Conservation (phyloP, 2,888 invertebrate genomes). For the Gortyna flavago region DNA sequence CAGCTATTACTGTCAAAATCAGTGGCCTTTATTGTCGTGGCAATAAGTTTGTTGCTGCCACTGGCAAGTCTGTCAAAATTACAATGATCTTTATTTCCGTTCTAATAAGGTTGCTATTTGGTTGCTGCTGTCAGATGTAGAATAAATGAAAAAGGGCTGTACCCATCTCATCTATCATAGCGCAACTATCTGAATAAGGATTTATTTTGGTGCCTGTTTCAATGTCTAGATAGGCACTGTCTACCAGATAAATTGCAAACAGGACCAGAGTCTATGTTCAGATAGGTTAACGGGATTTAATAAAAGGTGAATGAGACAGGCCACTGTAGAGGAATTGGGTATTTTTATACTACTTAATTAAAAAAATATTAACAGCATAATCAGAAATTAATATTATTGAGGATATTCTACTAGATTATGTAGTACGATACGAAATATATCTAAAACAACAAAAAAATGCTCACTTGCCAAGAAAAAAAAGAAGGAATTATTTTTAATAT, state of each 20-base stretch:
- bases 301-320: neutral
- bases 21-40: too few relatives aligned
- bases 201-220: neutral
- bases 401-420: neutral
- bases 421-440: neutral
- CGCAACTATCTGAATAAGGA: neutral
- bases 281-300: neutral
- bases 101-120: too few relatives aligned
- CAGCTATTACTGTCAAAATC: too few relatives aligned
- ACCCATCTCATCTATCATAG: slow-evolving; percentile 1
- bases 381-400: neutral
- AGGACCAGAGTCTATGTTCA: too few relatives aligned
- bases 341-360: slow-evolving; percentile 2
- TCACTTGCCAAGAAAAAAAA: neutral
- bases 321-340: neutral
- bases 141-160: too few relatives aligned
- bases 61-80: too few relatives aligned
- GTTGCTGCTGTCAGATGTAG: too few relatives aligned
- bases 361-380: neutral
- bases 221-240: neutral
- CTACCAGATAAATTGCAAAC: neutral
- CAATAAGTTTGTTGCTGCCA: too few relatives aligned
- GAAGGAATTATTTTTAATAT: neutral
- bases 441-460: neutral
- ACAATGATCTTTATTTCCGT: too few relatives aligned